These are phyloP conservation scores for Callimorpha dominula DNA, from an alignment of 2,888 invertebrate genomes.

Conservation along the genomic window DNA sequence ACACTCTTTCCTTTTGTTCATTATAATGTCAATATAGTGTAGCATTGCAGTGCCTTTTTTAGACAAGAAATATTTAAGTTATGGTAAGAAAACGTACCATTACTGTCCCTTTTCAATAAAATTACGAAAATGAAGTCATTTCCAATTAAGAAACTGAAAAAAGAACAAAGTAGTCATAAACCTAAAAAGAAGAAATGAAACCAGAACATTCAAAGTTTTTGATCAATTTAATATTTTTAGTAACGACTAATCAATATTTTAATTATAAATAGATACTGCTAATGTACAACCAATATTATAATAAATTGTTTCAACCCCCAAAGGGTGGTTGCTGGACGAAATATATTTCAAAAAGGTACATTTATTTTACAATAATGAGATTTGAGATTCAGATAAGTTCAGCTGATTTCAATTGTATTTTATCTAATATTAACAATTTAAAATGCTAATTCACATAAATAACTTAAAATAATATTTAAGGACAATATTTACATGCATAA, in stretches of 20 bases:
- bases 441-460: slow-evolving; percentile 85
- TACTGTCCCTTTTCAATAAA: neutral
- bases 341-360: slow-evolving; percentile 81
- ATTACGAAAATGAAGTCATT: neutral
- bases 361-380: slow-evolving; percentile 74
- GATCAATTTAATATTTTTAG: slow-evolving; percentile 85
- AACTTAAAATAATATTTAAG: slow-evolving; percentile 75
- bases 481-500: slow-evolving; percentile 81
- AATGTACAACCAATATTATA: slow-evolving; percentile 81
- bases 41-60: no score
- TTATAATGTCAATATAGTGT: no score
- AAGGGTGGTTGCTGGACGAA: slow-evolving; percentile 79
- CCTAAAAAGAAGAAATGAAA: neutral
- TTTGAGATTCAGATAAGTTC: slow-evolving; percentile 85
- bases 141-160: neutral
- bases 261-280: slow-evolving; percentile 84
- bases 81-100: neutral
- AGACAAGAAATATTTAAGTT: no score
- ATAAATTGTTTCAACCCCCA: slow-evolving; percentile 75
- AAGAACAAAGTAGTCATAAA: neutral
- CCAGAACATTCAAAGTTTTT: slow-evolving; percentile 50
- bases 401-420: slow-evolving; percentile 83
- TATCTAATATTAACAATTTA: slow-evolving; percentile 73
- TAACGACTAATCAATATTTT: slow-evolving; percentile 87
- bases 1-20: no score